Percentiles rank a stretch among this genome's conserved stretches.
phyloP scores from a whole-genome alignment of 2,797 vertebrate genomes.

The Gallinago stenura region DNA sequence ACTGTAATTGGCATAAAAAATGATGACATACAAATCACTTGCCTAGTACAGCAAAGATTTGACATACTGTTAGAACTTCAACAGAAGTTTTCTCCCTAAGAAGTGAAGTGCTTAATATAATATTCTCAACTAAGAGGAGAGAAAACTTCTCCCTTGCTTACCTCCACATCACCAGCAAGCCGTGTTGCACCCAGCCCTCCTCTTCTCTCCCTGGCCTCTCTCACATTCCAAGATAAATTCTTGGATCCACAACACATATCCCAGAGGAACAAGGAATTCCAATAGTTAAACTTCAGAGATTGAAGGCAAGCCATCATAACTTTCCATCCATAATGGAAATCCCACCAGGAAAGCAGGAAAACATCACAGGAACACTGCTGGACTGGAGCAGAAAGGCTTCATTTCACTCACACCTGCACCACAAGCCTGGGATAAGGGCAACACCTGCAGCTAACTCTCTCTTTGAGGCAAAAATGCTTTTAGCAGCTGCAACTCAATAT shows the following conservation, averaged over 20 bases:
- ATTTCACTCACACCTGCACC: not conserved
- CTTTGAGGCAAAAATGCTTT: not conserved
- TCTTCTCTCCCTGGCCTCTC: not conserved
- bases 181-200: not conserved
- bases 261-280: not conserved
- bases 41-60: not conserved
- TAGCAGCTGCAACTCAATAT: not conserved
- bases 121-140: not conserved
- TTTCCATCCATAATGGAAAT: not conserved
- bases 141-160: not conserved
- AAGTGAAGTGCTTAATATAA: not conserved
- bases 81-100: not conserved
- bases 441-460: not conserved
- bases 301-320: not conserved
- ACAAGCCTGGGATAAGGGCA: not conserved
- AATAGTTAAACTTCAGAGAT: not conserved
- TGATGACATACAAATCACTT: not conserved
- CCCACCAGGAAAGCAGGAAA: not conserved
- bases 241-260: not conserved
- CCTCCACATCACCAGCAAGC: not conserved
- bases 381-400: not conserved
- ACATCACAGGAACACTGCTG: not conserved
- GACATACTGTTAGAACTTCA: not conserved
- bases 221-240: not conserved
- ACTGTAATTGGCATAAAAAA: not conserved